phyloP scores from a whole-genome alignment of 2,888 invertebrate species.

The Lasioglossum malachurum region DNA sequence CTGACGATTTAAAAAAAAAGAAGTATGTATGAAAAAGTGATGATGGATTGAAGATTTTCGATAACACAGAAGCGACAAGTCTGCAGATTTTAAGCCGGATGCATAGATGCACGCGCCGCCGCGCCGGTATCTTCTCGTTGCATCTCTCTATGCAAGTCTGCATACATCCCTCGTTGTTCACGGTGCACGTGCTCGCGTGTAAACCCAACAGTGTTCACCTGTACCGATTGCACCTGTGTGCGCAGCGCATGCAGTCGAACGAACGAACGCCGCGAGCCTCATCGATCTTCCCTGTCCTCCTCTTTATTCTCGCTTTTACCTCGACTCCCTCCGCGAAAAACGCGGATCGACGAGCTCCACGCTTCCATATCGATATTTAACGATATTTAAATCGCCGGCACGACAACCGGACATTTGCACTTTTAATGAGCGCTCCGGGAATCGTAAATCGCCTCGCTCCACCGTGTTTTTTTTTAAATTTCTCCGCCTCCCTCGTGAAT shows the following conservation, averaged over 20 bases:
- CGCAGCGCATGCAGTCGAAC: background rate
- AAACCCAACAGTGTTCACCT: conserved; percentile 53
- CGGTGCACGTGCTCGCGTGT: conserved; percentile 56
- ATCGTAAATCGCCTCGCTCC: conserved; percentile 4
- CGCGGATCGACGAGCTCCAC: background rate
- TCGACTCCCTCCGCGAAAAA: background rate
- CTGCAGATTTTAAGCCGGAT: conserved; percentile 65
- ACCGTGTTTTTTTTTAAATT: background rate
- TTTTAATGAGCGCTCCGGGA: conserved; percentile 11
- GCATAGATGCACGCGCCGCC: conserved; percentile 64
- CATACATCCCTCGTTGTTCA: conserved; percentile 19
- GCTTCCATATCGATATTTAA: conserved; percentile 21
- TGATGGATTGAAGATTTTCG: background rate
- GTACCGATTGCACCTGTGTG: conserved; percentile 46
- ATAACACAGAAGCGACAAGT: background rate
- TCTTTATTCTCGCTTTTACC: conserved; percentile 27
- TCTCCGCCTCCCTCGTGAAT: background rate
- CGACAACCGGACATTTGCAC: conserved; percentile 15
- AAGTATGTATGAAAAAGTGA: too few relatives aligned
- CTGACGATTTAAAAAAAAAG: background rate
- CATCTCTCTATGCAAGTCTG: conserved; percentile 32
- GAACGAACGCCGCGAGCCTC: conserved; percentile 28
- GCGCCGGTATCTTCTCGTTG: conserved; percentile 68
- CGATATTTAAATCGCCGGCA: conserved; percentile 10
- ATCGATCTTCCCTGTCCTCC: conserved; percentile 56